Evolutionary conservation across 2,797 vertebrate genomes (phyloP).

Genomic region (Poeciliopsis presidionis): DNA sequence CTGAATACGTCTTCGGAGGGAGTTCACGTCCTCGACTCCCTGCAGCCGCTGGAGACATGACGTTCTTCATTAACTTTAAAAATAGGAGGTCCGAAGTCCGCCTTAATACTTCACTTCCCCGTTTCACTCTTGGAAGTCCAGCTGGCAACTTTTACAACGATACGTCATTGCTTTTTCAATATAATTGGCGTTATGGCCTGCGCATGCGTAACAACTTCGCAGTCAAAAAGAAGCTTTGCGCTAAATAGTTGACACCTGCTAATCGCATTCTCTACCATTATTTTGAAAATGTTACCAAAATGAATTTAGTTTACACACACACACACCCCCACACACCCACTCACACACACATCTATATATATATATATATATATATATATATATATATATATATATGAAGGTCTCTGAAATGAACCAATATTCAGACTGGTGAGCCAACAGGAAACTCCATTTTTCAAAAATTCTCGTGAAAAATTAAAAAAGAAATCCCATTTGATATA

Average conservation of each 20-base stretch:
- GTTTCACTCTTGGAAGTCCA: neutral
- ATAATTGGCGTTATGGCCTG: neutral
- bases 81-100: neutral
- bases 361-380: too few relatives aligned
- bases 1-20: slow-evolving; percentile 7
- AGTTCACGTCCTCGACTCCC: neutral
- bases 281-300: neutral
- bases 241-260: neutral
- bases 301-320: neutral
- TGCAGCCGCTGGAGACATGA: slow-evolving; percentile 13
- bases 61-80: slow-evolving; percentile 28
- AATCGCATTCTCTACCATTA: neutral
- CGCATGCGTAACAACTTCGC: neutral
- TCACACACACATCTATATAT: too few relatives aligned
- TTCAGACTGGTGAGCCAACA: slow-evolving; percentile 9
- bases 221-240: neutral
- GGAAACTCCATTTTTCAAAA: neutral
- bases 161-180: neutral
- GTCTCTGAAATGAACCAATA: slow-evolving; percentile 12
- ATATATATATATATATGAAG: neutral
- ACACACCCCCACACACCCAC: too few relatives aligned
- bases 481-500: neutral
- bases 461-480: neutral
- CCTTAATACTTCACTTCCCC: neutral
- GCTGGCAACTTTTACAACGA: slow-evolving; percentile 5